Percentiles rank a stretch among this genome's conserved stretches.
phyloP scores from a whole-genome alignment of 2,888 invertebrate genomes.

The Caenorhabditis sulstoni region DNA sequence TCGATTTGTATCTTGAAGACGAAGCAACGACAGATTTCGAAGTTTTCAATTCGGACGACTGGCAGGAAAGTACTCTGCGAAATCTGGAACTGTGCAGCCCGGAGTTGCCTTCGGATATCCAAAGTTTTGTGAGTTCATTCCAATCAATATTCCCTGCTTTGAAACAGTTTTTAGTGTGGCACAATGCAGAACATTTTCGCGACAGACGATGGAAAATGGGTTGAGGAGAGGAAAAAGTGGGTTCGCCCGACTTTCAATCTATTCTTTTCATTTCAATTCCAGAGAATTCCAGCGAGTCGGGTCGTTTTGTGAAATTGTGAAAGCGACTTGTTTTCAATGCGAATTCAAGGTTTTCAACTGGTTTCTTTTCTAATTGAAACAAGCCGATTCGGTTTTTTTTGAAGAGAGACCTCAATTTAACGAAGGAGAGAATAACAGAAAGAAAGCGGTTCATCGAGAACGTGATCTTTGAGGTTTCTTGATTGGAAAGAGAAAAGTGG shows the following conservation, averaged over 20 bases:
- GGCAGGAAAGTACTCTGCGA: no score
- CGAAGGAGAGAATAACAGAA: background rate
- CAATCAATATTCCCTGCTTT: no score
- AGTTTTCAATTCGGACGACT: no score
- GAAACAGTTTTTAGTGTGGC: no score
- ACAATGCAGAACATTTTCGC: no score
- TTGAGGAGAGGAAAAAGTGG: background rate
- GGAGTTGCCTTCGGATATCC: no score
- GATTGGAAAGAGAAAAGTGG: background rate
- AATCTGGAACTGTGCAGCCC: no score
- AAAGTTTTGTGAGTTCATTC: no score
- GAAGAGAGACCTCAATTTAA: background rate
- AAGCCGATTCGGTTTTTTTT: background rate
- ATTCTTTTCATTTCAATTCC: background rate
- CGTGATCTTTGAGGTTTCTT: background rate
- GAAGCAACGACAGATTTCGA: no score
- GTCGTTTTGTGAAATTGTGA: background rate
- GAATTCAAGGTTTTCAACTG: background rate
- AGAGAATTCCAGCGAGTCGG: background rate
- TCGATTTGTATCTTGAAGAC: no score
- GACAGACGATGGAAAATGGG: background rate
- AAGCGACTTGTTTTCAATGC: constrained; percentile 1
- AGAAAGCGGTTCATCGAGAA: constrained; percentile 8
- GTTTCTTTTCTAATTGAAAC: background rate
- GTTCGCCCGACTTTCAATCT: background rate